Conservation (phyloP, 1,140 invertebrate genomes). For the Dendrolimus punctatus region DNA sequence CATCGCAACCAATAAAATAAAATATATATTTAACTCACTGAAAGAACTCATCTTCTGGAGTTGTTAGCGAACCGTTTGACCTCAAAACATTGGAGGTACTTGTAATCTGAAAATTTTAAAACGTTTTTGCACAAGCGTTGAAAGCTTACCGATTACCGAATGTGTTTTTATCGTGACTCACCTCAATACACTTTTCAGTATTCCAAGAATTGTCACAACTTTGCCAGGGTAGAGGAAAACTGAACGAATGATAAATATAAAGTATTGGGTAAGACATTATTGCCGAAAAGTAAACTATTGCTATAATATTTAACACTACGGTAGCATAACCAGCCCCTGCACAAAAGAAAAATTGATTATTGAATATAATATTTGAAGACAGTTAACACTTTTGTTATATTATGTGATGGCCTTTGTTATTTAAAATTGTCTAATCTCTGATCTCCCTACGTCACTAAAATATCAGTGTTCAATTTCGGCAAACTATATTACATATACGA, state of each 20-base stretch:
- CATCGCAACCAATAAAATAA: background rate
- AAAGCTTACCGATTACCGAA: background rate
- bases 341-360: slow-evolving; percentile 29
- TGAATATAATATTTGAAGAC: background rate
- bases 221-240: slow-evolving; percentile 20
- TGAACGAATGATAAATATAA: slow-evolving; percentile 83
- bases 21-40: slow-evolving; percentile 74
- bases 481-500: no score
- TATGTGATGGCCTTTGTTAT: no score
- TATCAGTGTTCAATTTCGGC: no score
- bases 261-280: slow-evolving; percentile 94
- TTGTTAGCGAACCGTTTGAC: slow-evolving; percentile 62
- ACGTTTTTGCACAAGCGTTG: slow-evolving; percentile 1
- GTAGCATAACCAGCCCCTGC: slow-evolving; percentile 88
- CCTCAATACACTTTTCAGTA: slow-evolving; percentile 79
- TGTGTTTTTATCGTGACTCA: slow-evolving; percentile 25
- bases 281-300: slow-evolving; percentile 94
- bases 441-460: no score
- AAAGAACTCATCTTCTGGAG: slow-evolving; percentile 89
- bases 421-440: no score
- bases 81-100: slow-evolving; percentile 35
- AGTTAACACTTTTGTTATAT: no score
- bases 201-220: slow-evolving; percentile 65
- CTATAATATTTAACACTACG: slow-evolving; percentile 90
- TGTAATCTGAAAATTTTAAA: slow-evolving; percentile 40